Conservation (phyloP, 2,113 vertebrate species). For the Cebidichthys violaceus region DNA sequence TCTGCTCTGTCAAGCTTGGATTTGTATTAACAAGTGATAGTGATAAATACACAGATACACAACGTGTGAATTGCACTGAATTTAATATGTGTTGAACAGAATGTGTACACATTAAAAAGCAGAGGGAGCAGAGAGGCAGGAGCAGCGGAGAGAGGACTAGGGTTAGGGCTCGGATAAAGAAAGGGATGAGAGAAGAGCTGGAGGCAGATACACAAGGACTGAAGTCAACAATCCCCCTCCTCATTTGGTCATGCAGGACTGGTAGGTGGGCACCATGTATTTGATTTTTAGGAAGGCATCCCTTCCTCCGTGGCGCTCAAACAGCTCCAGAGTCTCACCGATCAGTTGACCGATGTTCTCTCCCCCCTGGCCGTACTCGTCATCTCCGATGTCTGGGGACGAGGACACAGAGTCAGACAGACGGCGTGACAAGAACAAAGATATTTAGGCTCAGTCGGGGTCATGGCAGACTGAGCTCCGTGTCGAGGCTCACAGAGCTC, state of each 20-base stretch:
- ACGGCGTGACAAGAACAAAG: slow-evolving; percentile 10
- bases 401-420: slow-evolving; percentile 36
- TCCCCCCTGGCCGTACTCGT: slow-evolving; percentile 92
- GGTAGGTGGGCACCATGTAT: slow-evolving; percentile 96
- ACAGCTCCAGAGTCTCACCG: slow-evolving; percentile 92
- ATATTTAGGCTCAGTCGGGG: neutral
- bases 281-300: slow-evolving; percentile 96
- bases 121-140: too few relatives aligned
- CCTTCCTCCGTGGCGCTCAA: slow-evolving; percentile 91
- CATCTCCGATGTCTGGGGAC: slow-evolving; percentile 89
- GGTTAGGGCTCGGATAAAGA: neutral
- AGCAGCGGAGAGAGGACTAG: neutral
- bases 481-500: slow-evolving; percentile 48
- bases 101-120: too few relatives aligned
- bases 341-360: slow-evolving; percentile 94
- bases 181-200: slow-evolving; percentile 8
- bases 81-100: slow-evolving; percentile 5
- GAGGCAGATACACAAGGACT: neutral
- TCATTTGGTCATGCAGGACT: slow-evolving; percentile 89
- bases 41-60: slow-evolving; percentile 8
- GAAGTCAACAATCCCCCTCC: neutral
- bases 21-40: neutral
- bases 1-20: neutral
- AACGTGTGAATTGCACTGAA: slow-evolving; percentile 5
- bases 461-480: slow-evolving; percentile 16